Base-by-base conservation (phyloP, 1,140 invertebrate species). In the Venustaconcha ellipsiformis region DNA sequence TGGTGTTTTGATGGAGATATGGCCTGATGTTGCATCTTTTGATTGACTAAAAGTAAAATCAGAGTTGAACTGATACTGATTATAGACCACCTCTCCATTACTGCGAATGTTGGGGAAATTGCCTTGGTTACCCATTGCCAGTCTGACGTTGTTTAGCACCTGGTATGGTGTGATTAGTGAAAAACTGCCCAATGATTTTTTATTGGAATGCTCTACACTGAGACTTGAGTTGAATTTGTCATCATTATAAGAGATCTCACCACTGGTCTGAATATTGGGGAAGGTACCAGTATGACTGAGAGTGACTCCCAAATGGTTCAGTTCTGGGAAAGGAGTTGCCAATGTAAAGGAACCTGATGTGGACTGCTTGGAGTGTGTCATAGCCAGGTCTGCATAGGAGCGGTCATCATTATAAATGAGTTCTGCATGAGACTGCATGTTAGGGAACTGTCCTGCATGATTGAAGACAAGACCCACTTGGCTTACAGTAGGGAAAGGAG, bases 261-360 rank as follows among this genome's bases (percentile, higher is more conserved):
- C 78, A 26, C 57, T 72, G 20, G 71, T 65, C 20, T 70, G 60
- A 18, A 79, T 70, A 23, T 76, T 76, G 15, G 37, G 60, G 30
- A 48, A 56, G 37, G 57, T 68, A n/a, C 78, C 78, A 72, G 75
- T 73, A 65, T 70, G 75, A 48, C 67, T 76, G 57, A 79, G 73
- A 15, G 70, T 65, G 8, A 79, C n/a, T 48, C 65, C 74, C n/a
- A 20, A 26, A 14, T 75, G 30, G n/a, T 72, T 37, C 55, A 74
- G 74, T 60, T 65, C 48, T 23, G 63, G 58, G 20, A 73, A 65
- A 58, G 72, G 56, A 14, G 64, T 74, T 17, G 23, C 56, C 17
- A 76, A 60, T 56, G 30, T 73, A n/a, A 79, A 69, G n/a, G 59
- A 68, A 14, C 78, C 74, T 59, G 59, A 57, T 18, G 78, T 79